Percentiles rank a stretch among this genome's conserved stretches.
Evolutionary conservation across 1,140 invertebrate species (phyloP).

Genomic region (Zaprionus taronus): DNA sequence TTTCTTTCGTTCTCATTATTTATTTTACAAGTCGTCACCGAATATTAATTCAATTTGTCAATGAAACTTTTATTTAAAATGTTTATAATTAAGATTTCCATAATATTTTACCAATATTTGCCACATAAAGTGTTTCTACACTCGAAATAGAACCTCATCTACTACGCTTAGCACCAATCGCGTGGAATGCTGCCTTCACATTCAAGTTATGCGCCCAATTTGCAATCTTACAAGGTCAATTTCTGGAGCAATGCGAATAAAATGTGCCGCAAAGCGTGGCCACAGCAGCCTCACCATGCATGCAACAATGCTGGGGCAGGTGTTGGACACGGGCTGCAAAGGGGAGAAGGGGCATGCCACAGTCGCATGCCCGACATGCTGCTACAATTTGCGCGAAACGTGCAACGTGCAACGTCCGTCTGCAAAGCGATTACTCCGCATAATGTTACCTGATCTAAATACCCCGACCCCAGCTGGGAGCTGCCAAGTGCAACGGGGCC

Average conservation of each 20-base stretch:
- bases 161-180: not conserved
- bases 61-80: too few relatives aligned
- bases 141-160: not conserved
- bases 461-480: conserved; percentile 29
- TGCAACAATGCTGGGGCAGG: conserved; percentile 16
- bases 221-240: conserved; percentile 47
- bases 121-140: not conserved
- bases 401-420: conserved; percentile 68
- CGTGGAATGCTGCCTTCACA: not conserved
- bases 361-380: conserved; percentile 44
- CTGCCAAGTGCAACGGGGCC: conserved; percentile 3
- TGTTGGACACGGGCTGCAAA: not conserved
- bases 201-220: conserved; percentile 26
- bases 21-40: too few relatives aligned
- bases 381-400: conserved; percentile 67
- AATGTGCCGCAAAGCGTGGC: conserved; percentile 46
- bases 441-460: conserved; percentile 67
- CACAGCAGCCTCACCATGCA: conserved; percentile 28
- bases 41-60: not conserved
- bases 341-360: conserved; percentile 7
- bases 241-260: conserved; percentile 37
- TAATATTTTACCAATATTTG: too few relatives aligned
- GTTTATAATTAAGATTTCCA: too few relatives aligned
- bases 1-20: too few relatives aligned
- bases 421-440: conserved; percentile 61